Base-by-base conservation (phyloP, 1,140 invertebrate genomes). In the Trichonephila inaurata region DNA sequence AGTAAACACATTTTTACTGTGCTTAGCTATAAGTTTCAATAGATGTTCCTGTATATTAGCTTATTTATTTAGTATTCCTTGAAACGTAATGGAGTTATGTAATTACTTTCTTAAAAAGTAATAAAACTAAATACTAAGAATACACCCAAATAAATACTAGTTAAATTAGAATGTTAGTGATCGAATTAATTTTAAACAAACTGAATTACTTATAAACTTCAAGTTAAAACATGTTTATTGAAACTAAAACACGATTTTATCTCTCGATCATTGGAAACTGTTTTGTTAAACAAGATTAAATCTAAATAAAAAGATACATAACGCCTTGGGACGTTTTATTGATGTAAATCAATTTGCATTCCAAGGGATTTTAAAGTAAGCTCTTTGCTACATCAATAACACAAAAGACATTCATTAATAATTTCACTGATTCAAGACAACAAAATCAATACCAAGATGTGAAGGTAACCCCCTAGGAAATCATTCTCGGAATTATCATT, bases 401-500 rank as follows among this genome's bases (percentile, higher is more conserved):
- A 77, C 72, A 77, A 40, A 77, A 40, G 33, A 77, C 28, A 14
- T 40, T 40, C 28, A 51, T 51, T 51, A 77, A 77, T 77, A 77
- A 77, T 40, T 77, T 77, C 72, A 18, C 72, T 77, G 24, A 33
- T 77, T 33, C 28, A 33, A 40, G 72, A 40, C 16, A 77, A 77
- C 44, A 83, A 83, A 58, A 60, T 60, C 82, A 60, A 83, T 83
- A 83, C 51, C 10, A 58, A 44, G 19, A 83, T 58, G 58, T 28
- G 44, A 83, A 28, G n/a, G 82, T 24, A 24, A 12, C 24, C 82
- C 51, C 82, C 12, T 21, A 83, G 82, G 82, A 83, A 83, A 83
- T 83, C 82, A 83, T 83, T 83, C 82, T 12, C 82, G 24, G 82
- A 83, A 83, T 83, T 83, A 83, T 44, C 82, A 60, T 58, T 83